A percentile compares a stretch with the other conserved stretches of the same genome.
phyloP scores from a whole-genome alignment of 2,888 invertebrate genomes.

The Belgica antarctica region DNA sequence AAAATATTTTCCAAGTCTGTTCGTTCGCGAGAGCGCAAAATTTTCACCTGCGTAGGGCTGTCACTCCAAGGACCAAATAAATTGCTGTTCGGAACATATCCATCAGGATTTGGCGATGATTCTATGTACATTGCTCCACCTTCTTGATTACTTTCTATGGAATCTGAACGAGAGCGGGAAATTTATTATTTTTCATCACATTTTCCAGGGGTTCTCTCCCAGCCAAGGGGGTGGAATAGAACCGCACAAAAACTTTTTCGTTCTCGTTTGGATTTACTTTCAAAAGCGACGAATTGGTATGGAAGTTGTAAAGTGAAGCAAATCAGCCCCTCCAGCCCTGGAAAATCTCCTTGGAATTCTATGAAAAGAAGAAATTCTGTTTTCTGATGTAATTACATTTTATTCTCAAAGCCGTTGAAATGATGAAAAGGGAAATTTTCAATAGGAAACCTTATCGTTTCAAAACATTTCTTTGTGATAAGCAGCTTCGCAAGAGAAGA shows the following conservation, averaged over 20 bases:
- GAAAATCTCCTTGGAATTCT: neutral
- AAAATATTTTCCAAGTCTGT: no score
- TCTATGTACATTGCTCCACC: constrained; percentile 57
- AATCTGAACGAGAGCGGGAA: constrained; percentile 20
- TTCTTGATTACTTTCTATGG: constrained; percentile 52
- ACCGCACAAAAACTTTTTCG: neutral
- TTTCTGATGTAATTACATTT: neutral
- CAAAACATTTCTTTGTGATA: no score
- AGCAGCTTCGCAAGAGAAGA: no score
- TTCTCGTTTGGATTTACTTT: neutral
- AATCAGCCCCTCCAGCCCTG: neutral
- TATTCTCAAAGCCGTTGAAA: neutral
- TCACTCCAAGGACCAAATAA: constrained; percentile 34
- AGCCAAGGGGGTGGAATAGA: neutral
- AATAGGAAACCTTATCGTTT: constrained; percentile 3
- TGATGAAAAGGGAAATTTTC: constrained; percentile 4
- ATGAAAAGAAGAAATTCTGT: no score
- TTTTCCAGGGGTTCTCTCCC: neutral
- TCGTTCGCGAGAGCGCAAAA: no score
- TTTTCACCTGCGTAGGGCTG: constrained; percentile 33
- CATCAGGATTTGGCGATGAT: constrained; percentile 35
- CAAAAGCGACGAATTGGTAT: neutral
- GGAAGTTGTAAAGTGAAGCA: neutral
- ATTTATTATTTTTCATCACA: neutral
- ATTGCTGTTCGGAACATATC: constrained; percentile 37